phyloP scores from a whole-genome alignment of 2,888 invertebrate species.

The Blera fallax region DNA sequence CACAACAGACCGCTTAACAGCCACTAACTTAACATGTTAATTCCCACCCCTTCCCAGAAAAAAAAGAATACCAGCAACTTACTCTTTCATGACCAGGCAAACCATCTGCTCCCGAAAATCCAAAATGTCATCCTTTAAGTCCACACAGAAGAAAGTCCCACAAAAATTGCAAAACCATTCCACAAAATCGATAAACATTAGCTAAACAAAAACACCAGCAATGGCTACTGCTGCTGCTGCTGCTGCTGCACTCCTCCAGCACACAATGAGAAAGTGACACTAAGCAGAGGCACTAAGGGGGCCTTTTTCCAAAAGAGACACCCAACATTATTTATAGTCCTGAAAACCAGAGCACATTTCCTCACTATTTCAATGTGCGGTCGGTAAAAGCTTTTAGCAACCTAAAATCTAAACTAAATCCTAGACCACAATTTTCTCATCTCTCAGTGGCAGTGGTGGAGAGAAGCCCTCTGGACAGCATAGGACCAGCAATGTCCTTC shows the following conservation, averaged over 20 bases:
- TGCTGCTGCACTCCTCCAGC: background rate
- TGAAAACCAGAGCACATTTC: constrained; percentile 68
- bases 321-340: constrained; percentile 68
- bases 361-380: constrained; percentile 70
- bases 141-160: constrained; percentile 48
- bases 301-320: constrained; percentile 33
- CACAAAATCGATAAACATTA: constrained; percentile 65
- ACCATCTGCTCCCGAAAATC: constrained; percentile 50
- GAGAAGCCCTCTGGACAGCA: background rate
- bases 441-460: constrained; percentile 41
- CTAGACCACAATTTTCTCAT: constrained; percentile 69
- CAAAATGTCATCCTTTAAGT: constrained; percentile 64
- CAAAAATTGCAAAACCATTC: constrained; percentile 55
- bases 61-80: background rate
- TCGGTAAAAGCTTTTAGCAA: constrained; percentile 71
- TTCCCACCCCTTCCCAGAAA: background rate
- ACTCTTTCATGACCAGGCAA: background rate
- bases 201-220: constrained; percentile 40
- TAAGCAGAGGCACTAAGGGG: background rate
- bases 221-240: background rate
- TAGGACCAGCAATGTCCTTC: constrained; percentile 24
- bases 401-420: constrained; percentile 67
- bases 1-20: background rate
- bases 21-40: constrained; percentile 21
- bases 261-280: constrained; percentile 10